Evolutionary conservation across 2,113 vertebrate genomes (phyloP).

Genomic region (Desmodus rotundus): DNA sequence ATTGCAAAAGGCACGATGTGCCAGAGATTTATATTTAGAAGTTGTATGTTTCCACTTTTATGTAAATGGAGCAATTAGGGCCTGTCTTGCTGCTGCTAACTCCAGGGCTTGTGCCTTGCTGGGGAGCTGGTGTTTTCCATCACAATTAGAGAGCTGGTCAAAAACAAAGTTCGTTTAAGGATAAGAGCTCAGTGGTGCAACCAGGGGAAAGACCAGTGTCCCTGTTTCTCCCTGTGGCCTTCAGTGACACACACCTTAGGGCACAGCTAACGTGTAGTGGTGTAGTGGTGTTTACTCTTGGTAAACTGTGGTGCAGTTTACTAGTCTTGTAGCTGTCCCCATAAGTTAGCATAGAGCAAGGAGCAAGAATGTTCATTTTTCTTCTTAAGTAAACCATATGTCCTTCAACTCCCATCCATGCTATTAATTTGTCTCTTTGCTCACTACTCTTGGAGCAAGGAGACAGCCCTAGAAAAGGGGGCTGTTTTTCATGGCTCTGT

Average conservation of each 20-base stretch:
- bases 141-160: conserved; percentile 80
- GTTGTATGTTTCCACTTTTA: conserved; percentile 77
- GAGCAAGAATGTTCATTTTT: conserved; percentile 62
- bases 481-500: conserved; percentile 31
- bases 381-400: conserved; percentile 49
- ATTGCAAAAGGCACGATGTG: conserved; percentile 65
- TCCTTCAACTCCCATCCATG: conserved; percentile 52
- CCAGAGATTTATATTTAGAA: conserved; percentile 76
- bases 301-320: background rate
- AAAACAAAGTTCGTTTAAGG: conserved; percentile 82
- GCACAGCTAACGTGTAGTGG: background rate
- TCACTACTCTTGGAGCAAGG: conserved; percentile 38
- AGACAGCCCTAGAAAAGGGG: conserved; percentile 41
- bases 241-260: background rate
- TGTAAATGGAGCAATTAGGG: conserved; percentile 80
- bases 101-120: conserved; percentile 69
- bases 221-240: conserved; percentile 16
- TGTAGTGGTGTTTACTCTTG: conserved; percentile 3
- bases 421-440: conserved; percentile 59
- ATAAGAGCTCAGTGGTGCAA: conserved; percentile 70
- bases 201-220: conserved; percentile 56
- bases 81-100: conserved; percentile 75
- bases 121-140: conserved; percentile 76
- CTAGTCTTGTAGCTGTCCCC: background rate
- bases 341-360: conserved; percentile 46